These are phyloP conservation scores for Sebastes reedi DNA, from an alignment of 2,797 vertebrate genomes.

Conservation along the genomic window DNA sequence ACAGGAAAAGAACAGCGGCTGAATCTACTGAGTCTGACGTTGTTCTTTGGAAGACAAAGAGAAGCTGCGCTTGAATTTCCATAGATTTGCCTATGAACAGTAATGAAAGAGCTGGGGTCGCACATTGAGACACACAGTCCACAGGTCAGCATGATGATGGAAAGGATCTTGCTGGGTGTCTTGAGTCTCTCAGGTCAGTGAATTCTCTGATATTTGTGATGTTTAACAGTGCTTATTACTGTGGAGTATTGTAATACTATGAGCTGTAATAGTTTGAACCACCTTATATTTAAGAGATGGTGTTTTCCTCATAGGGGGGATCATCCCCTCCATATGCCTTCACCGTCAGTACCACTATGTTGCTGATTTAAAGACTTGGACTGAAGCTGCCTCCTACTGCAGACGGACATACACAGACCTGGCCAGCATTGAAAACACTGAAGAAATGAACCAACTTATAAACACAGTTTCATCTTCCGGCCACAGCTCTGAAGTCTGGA, in stretches of 20 bases:
- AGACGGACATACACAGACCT: neutral
- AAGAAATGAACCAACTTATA: too few relatives aligned
- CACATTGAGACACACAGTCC: neutral
- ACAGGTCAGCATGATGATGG: neutral
- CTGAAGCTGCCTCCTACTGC: slow-evolving; percentile 23
- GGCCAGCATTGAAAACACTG: too few relatives aligned
- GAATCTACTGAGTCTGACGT: too few relatives aligned
- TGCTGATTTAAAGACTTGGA: neutral
- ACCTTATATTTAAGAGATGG: neutral
- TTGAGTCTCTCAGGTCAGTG: neutral
- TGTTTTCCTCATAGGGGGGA: neutral
- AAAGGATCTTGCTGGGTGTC: neutral
- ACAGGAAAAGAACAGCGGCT: too few relatives aligned
- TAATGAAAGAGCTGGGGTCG: too few relatives aligned
- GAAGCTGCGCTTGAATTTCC: neutral
- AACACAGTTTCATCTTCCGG: too few relatives aligned
- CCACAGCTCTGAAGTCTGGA: neutral
- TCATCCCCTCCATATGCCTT: neutral
- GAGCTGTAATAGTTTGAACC: neutral
- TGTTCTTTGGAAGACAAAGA: too few relatives aligned
- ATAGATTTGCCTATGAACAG: neutral
- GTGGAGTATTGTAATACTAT: too few relatives aligned
- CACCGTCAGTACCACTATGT: slow-evolving; percentile 15
- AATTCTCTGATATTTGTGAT: neutral
- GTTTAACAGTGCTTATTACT: neutral